A percentile compares a stretch with the other conserved stretches of the same genome.
Conservation (phyloP, 2,113 vertebrate genomes). For the Notothenia coriiceps region DNA sequence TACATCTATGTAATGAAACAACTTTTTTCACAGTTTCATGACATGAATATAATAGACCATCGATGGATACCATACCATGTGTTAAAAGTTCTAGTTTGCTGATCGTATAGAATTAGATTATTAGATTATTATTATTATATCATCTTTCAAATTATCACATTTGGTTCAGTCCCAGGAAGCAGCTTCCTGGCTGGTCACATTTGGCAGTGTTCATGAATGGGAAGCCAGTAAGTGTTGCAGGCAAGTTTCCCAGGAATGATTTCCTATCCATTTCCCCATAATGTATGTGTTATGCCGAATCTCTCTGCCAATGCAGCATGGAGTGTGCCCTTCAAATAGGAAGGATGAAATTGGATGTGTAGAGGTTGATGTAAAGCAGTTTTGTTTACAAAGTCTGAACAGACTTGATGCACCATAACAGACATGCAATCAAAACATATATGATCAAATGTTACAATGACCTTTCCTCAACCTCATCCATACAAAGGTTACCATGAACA, state of each 20-base stretch:
- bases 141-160: background rate
- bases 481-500: background rate
- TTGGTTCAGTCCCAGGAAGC: background rate
- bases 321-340: background rate
- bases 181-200: background rate
- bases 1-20: slow-evolving; percentile 16
- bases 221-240: background rate
- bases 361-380: background rate
- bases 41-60: too few relatives aligned
- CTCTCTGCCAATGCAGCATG: slow-evolving; percentile 11
- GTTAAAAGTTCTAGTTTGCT: background rate
- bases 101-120: background rate
- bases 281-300: background rate
- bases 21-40: background rate
- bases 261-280: background rate
- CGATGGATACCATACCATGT: background rate
- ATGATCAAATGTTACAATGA: background rate
- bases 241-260: background rate
- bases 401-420: background rate
- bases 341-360: background rate
- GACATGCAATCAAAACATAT: background rate
- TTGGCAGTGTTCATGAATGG: slow-evolving; percentile 9
- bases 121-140: background rate
- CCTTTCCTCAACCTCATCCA: background rate
- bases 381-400: background rate